A percentile compares a stretch with the other conserved stretches of the same genome.
Evolutionary conservation across 35 echinoderm and acorn worm genomes (phyloP).

Genomic region (Apostichopus parvimensis): DNA sequence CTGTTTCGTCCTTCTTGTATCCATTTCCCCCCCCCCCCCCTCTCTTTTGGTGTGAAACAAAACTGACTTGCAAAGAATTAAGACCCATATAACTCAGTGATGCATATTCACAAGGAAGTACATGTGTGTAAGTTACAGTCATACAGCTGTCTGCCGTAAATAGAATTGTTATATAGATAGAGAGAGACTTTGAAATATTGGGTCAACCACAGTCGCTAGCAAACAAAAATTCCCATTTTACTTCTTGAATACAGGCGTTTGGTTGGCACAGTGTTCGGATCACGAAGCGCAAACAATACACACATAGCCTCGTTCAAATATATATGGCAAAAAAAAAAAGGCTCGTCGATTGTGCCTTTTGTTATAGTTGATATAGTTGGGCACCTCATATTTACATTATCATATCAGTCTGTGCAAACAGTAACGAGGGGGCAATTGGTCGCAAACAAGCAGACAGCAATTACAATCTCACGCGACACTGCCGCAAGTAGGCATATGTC

Average conservation of each 20-base stretch:
- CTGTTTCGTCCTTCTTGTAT: no score
- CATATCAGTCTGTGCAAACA: constrained; percentile 54
- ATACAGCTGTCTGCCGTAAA: no score
- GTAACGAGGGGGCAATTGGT: neutral
- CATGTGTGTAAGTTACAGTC: no score
- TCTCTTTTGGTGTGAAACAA: no score
- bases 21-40: no score
- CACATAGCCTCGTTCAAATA: constrained; percentile 32
- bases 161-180: no score
- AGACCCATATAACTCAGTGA: no score
- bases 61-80: no score
- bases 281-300: constrained; percentile 58
- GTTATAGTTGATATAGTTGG: neutral
- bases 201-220: constrained; percentile 43
- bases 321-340: neutral
- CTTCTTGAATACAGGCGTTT: constrained; percentile 6
- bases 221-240: constrained; percentile 39
- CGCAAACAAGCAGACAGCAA: constrained; percentile 2
- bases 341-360: constrained; percentile 14
- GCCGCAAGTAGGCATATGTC: neutral
- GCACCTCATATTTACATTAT: constrained; percentile 29
- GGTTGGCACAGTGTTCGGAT: constrained; percentile 24
- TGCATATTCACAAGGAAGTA: no score
- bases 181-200: constrained; percentile 15
- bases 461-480: constrained; percentile 11